Evolutionary conservation across 2,888 invertebrate species (phyloP), one percentile per base, ranked within the genome.

Genomic region (Orchesella flavescens): DNA sequence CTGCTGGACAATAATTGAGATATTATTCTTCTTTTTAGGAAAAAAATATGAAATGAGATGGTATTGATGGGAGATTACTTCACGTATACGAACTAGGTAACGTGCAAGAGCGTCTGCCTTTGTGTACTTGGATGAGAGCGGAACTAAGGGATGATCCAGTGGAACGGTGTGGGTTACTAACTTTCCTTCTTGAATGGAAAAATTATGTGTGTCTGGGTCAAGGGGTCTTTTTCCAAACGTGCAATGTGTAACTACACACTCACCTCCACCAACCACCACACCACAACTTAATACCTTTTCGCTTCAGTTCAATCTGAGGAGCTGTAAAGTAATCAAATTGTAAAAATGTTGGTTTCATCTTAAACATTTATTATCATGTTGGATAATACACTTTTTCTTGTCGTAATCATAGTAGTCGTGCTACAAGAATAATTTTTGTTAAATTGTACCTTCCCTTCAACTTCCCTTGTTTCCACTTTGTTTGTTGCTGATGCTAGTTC

Each of bases 341-440:
- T 82, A 82, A 82, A 82, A 82, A 75, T 82, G 82, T 82, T 80
- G 79, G 79, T 80, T 82, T 74, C 82, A 68, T 81, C 74, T 81
- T 66, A 12, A 59, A 59, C 81, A 81, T 81, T 81, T 75, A 82
- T 82, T 82, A 82, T 34, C 34, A 34, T 75, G 68, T 75, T 71
- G 82, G 71, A 71, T 15, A 17, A 43, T 82, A 57, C 75, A 69
- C 75, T 75, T 69, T 49, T 79, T 65, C 68, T 78, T 44, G 66
- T 34, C 34, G 34, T 34, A 61, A 81, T 68, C 43, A 65, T 65
- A 53, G 71, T 65, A 53, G 71, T 71, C 71, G 71, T 78, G 78
- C 71, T 78, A 53, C 61, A 53, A 44, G 34, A 63, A 78, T 61
- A 63, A 63, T 71, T 78, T 68, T 55, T 43, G n/a, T 17, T 43